Conservation (phyloP, 2,888 invertebrate species). For the Nephrocerus scutellatus region DNA sequence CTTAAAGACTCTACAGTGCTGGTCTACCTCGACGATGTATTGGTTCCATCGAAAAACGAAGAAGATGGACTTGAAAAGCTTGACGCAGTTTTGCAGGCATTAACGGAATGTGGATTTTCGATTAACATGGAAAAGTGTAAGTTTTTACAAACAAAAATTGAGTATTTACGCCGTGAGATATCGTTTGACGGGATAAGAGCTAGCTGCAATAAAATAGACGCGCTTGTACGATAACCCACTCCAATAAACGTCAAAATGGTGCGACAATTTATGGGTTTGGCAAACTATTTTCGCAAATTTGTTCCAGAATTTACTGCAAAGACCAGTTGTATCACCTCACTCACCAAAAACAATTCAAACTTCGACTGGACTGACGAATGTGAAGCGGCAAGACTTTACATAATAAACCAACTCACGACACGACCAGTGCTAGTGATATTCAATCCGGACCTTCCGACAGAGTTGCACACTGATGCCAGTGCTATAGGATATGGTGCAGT, state of each 20-base stretch:
- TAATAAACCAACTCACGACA: slow-evolving; percentile 5
- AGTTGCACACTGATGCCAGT: slow-evolving; percentile 16
- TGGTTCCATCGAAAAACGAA: slow-evolving; percentile 4
- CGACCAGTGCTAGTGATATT: slow-evolving; percentile 9
- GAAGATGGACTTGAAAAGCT: slow-evolving; percentile 3
- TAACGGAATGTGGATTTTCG: background rate
- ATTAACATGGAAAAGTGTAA: too few species aligned
- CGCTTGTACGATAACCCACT: slow-evolving; percentile 7
- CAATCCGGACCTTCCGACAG: slow-evolving; percentile 8
- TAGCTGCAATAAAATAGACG: slow-evolving; percentile 7
- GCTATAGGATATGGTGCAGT: slow-evolving; percentile 8
- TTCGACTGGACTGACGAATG: slow-evolving; percentile 10
- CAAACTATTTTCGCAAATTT: slow-evolving; percentile 15
- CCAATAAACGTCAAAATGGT: slow-evolving; percentile 7
- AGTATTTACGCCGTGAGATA: slow-evolving; percentile 5
- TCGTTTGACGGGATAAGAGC: slow-evolving; percentile 8
- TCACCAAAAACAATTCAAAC: slow-evolving; percentile 8
- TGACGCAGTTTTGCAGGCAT: background rate
- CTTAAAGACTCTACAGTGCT: slow-evolving; percentile 3
- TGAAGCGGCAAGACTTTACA: slow-evolving; percentile 4
- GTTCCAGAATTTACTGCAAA: slow-evolving; percentile 12
- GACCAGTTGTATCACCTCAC: slow-evolving; percentile 9
- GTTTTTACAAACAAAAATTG: slow-evolving; percentile 1
- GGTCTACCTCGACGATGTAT: slow-evolving; percentile 4
- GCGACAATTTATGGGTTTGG: slow-evolving; percentile 14